Evolutionary conservation across 2,888 invertebrate genomes (phyloP), one percentile per base, ranked within the genome.

Genomic region (Colletes collaris): DNA sequence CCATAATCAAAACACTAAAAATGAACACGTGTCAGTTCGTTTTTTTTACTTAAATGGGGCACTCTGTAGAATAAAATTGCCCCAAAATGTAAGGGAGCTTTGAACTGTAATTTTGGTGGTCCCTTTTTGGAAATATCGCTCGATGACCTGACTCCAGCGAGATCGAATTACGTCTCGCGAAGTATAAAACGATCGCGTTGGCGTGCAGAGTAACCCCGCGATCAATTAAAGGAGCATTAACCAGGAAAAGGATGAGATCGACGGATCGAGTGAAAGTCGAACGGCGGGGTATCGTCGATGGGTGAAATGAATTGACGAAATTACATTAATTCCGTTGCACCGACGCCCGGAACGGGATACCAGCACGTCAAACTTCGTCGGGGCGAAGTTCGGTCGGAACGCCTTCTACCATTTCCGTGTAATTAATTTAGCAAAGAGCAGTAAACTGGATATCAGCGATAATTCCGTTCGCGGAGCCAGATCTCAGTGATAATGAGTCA

Each of bases 401-500:
- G 44, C 56, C 37, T 70, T 44, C 27, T 65, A 50, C 27, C 19
- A 60, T 63, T 74, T 40, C 64, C 35, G 52, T 46, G 63, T 79
- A 71, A 79, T 81, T 79, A 74, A 81, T 81, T 81, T 71, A 75
- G 74, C 79, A 50, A 71, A 70, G 70, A 64, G 59, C 80, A n/a
- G 74, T 64, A 71, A 79, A 79, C 66, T 75, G 65, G 74, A 70
- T 81, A 75, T 70, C 67, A 59, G 16, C 56, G 79, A 64, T 70
- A 75, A 79, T 81, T 67, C 74, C 40, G 62, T 63, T 70, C 67
- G 27, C 35, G 40, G 40, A 60, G 74, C 59, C 75, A 75, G 80
- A 81, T 81, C 74, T 67, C 13, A 56, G 55, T 70, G 74, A 79
- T 81, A 81, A 81, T 67, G 79, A 79, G 79, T 74, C 80, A 79